These are phyloP conservation scores for Muntiacus reevesi DNA, from an alignment of 2,113 vertebrate genomes.

Conservation along the genomic window DNA sequence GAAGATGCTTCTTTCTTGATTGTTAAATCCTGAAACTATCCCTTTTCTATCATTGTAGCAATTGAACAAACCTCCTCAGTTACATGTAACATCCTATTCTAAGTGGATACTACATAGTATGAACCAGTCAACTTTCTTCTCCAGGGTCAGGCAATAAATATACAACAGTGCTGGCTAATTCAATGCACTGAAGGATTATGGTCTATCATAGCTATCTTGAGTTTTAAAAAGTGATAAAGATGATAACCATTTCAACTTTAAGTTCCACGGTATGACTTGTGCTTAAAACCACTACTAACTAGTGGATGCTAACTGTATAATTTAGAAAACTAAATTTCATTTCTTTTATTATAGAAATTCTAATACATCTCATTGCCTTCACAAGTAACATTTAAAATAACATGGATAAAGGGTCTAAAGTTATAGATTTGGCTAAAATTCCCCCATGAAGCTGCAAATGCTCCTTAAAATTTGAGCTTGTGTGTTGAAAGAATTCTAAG, in stretches of 20 bases:
- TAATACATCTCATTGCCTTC: background rate
- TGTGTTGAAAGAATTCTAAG: background rate
- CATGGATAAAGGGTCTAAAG: background rate
- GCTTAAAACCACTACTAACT: background rate
- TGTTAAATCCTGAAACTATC: background rate
- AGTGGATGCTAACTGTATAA: background rate
- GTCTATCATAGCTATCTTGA: background rate
- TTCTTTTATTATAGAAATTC: background rate
- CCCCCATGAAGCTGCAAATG: background rate
- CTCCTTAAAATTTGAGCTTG: background rate
- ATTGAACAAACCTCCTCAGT: background rate
- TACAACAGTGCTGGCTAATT: background rate
- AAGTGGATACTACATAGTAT: rapidly evolving
- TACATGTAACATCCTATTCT: background rate
- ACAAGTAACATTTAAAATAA: background rate
- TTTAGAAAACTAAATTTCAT: background rate
- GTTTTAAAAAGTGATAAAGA: background rate
- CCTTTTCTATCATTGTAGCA: background rate
- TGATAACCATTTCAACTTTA: background rate
- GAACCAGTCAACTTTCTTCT: background rate
- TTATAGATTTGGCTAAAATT: background rate
- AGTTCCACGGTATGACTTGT: background rate
- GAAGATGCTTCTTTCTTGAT: background rate
- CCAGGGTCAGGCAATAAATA: background rate
- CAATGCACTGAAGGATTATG: background rate